These are phyloP conservation scores for Epizoanthus stellaris DNA, from an alignment of 92 coral and sea anemone genomes.

Conservation along the genomic window DNA sequence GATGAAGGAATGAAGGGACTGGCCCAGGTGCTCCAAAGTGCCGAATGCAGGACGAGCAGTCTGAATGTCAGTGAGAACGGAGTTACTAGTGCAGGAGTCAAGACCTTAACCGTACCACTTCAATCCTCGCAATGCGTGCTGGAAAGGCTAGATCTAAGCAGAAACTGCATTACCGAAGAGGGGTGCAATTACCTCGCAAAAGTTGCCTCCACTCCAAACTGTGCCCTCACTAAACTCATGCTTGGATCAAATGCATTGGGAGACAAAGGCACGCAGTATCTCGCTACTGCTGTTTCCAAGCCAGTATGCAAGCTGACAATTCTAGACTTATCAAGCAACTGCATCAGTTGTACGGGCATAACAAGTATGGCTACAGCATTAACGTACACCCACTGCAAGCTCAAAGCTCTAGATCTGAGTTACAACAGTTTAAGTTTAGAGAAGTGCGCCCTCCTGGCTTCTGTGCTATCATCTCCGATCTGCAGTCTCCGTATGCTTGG, in stretches of 20 bases:
- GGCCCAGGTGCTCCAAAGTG: constrained; percentile 30
- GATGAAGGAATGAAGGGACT: constrained; percentile 36
- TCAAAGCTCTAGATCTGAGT: constrained; percentile 40
- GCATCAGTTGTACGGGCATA: constrained; percentile 24
- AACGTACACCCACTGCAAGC: neutral
- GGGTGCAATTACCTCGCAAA: constrained; percentile 29
- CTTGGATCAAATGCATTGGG: constrained; percentile 34
- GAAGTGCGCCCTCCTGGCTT: constrained; percentile 14
- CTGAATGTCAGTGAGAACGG: constrained; percentile 34
- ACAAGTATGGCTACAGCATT: constrained; percentile 16
- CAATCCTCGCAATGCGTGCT: neutral
- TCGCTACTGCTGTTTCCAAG: neutral
- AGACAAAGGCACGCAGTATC: constrained; percentile 28
- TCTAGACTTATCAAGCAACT: constrained; percentile 34
- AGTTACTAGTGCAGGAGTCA: constrained; percentile 29
- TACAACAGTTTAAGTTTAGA: constrained; percentile 8
- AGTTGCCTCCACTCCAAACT: constrained; percentile 9
- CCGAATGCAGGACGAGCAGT: constrained; percentile 12
- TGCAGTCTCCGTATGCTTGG: constrained; percentile 23
- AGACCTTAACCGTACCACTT: constrained; percentile 14
- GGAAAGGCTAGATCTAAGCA: constrained; percentile 33
- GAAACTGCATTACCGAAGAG: constrained; percentile 30
- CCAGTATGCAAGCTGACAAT: neutral
- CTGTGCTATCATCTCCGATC: neutral
- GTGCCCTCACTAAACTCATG: constrained; percentile 16